A percentile compares a stretch with the other conserved stretches of the same genome.
Evolutionary conservation across 2,797 vertebrate genomes (phyloP).

Genomic region (Sebastes cheni): DNA sequence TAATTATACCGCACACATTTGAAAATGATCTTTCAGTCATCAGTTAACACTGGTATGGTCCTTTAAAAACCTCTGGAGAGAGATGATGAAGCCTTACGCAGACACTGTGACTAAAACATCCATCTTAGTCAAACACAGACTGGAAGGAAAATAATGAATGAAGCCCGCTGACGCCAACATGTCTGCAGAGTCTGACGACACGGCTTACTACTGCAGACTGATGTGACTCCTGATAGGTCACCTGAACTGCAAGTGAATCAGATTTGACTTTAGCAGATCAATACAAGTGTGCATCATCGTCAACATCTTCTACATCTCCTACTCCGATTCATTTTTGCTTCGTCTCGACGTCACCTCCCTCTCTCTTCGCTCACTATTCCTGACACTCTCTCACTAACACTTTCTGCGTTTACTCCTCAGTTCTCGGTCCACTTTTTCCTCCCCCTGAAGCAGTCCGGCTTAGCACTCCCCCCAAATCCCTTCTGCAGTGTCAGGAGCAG

Average conservation of each 20-base stretch:
- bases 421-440: not conserved
- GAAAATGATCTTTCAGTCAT: not conserved
- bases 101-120: not conserved
- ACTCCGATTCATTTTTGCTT: not conserved
- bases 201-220: not conserved
- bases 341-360: not conserved
- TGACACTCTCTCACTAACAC: not conserved
- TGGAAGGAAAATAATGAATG: not conserved
- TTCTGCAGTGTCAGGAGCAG: conserved; percentile 25
- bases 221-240: not conserved
- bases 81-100: not conserved
- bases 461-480: not conserved
- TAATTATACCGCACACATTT: not conserved
- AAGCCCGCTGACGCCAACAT: not conserved
- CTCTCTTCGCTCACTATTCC: not conserved
- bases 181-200: conserved; percentile 4
- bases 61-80: not conserved
- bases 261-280: not conserved
- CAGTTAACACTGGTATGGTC: not conserved
- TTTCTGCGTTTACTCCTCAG: not conserved
- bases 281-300: not conserved
- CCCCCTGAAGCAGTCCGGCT: not conserved
- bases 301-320: not conserved
- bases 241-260: not conserved
- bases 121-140: not conserved